A percentile compares a stretch with the other conserved stretches of the same genome.
Conservation (phyloP, 2,888 invertebrate species). For the Leucophenga montana region DNA sequence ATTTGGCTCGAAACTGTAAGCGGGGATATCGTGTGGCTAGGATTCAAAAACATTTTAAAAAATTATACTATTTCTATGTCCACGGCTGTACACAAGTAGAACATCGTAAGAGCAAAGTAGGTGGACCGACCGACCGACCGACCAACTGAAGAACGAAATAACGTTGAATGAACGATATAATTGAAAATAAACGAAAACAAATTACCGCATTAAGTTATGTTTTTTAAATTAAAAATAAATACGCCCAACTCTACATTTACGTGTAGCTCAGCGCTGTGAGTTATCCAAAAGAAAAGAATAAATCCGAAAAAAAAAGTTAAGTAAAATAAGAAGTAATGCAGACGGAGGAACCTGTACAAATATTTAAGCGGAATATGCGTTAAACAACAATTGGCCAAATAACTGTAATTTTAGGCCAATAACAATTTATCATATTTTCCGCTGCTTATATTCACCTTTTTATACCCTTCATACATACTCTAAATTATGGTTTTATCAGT, state of each 20-base stretch:
- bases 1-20: no score
- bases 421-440: constrained; percentile 58
- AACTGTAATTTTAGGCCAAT: constrained; percentile 62
- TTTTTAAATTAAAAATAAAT: constrained; percentile 23
- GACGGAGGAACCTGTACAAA: constrained; percentile 18
- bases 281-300: neutral
- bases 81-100: no score
- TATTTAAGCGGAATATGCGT: constrained; percentile 25
- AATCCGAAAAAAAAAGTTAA: constrained; percentile 1
- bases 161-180: constrained; percentile 19
- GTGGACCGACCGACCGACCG: no score
- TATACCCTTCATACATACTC: no score
- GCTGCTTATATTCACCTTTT: no score
- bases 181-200: constrained; percentile 24
- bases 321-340: constrained; percentile 5
- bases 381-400: constrained; percentile 35
- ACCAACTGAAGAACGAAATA: no score
- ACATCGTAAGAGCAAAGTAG: no score
- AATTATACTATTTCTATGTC: no score
- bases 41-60: no score
- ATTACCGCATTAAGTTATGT: constrained; percentile 24
- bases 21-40: no score
- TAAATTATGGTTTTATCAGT: neutral
- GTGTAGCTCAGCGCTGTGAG: neutral
- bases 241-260: constrained; percentile 22